Conservation (phyloP, 64 coral and sea anemone species). For the Catalaphyllia jardinei region DNA sequence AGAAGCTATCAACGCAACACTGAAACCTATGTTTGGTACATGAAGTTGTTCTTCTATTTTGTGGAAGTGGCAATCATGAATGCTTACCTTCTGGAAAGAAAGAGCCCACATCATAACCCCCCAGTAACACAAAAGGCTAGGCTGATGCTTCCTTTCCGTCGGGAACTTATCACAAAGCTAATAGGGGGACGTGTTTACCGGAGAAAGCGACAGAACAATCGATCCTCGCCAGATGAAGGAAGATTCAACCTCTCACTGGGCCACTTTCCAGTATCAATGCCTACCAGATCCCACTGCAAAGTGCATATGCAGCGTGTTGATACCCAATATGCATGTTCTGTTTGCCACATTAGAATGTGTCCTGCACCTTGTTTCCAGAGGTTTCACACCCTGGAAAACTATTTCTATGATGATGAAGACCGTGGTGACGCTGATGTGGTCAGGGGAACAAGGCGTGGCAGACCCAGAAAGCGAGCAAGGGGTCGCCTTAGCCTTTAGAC, state of each 20-base stretch:
- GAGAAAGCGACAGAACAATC: background rate
- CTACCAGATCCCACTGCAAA: constrained; percentile 18
- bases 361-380: constrained; percentile 31
- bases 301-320: constrained; percentile 29
- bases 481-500: constrained; percentile 13
- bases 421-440: constrained; percentile 31
- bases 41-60: constrained; percentile 50
- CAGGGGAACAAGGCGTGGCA: constrained; percentile 23
- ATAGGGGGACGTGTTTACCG: background rate
- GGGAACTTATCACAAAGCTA: constrained; percentile 23
- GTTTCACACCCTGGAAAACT: constrained; percentile 48
- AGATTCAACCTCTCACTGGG: constrained; percentile 22
- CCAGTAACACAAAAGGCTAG: constrained; percentile 24
- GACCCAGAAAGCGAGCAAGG: constrained; percentile 26
- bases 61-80: constrained; percentile 37
- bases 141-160: background rate
- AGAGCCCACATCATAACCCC: constrained; percentile 8
- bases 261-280: constrained; percentile 15
- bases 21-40: constrained; percentile 38
- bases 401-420: constrained; percentile 34
- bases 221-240: background rate
- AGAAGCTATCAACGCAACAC: constrained; percentile 8
- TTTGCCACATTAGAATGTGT: constrained; percentile 35
- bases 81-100: constrained; percentile 28
- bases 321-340: constrained; percentile 30